A percentile compares a stretch with the other conserved stretches of the same genome.
phyloP scores from a whole-genome alignment of 2,888 invertebrate species.

The Galeopsomyia nigrocyanea region DNA sequence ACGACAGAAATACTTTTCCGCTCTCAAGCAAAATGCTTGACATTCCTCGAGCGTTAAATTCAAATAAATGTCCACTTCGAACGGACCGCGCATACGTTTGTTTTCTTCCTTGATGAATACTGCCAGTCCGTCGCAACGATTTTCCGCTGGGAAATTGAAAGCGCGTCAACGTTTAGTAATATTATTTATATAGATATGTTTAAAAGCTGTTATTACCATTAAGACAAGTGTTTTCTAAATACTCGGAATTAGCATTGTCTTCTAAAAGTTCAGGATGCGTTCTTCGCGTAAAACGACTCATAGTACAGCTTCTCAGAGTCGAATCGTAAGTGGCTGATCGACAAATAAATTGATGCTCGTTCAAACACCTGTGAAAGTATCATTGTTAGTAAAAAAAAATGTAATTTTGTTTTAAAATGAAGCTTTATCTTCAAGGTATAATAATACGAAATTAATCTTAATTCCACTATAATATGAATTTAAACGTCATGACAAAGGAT shows the following conservation, averaged over 20 bases:
- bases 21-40: slow-evolving; percentile 87
- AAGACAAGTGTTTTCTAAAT: slow-evolving; percentile 91
- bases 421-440: no score
- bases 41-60: slow-evolving; percentile 91
- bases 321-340: slow-evolving; percentile 89
- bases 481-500: no score
- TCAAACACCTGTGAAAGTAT: slow-evolving; percentile 74
- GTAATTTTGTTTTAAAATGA: no score
- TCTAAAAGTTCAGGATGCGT: slow-evolving; percentile 88
- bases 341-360: slow-evolving; percentile 85
- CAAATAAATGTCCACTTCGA: slow-evolving; percentile 88
- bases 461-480: no score
- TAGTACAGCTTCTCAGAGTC: slow-evolving; percentile 81
- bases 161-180: neutral
- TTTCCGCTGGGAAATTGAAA: slow-evolving; percentile 74
- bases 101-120: slow-evolving; percentile 93
- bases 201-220: slow-evolving; percentile 74
- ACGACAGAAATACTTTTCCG: slow-evolving; percentile 91
- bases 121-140: slow-evolving; percentile 87
- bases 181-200: neutral
- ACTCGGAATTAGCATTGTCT: slow-evolving; percentile 89
- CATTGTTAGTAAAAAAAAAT: no score
- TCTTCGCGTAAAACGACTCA: slow-evolving; percentile 86
- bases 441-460: no score
- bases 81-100: slow-evolving; percentile 87